Evolutionary conservation across 2,113 vertebrate species (phyloP), one percentile per base, ranked within the genome.

Genomic region (Petromus typicus): DNA sequence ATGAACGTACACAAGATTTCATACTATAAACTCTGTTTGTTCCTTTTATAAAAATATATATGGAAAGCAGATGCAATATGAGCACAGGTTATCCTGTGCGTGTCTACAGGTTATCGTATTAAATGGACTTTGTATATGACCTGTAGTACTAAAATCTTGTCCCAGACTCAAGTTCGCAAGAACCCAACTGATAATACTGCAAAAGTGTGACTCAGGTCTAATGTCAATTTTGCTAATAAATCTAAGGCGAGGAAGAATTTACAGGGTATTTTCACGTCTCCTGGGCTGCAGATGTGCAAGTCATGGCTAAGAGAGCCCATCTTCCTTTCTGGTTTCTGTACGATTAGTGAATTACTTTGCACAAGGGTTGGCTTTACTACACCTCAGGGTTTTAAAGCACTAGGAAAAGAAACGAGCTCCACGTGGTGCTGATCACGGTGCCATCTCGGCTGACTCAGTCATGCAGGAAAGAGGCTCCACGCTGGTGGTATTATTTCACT

Each of bases 331-430:
- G 27, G 71, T 61, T 64, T 7, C 69, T 87, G 22, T 0, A 16
- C 40, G 25, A 32, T 84, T 18, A 56, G 12, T 18, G 1, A 22
- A 18, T 56, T 4, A 20, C 25, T 80, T 96, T 79, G 11, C 2
- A 71, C 40, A 71, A 91, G 57, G 9, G 0, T 85, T 67, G 71
- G 16, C 45, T 81, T 84, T 71, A 30, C 63, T 84, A 45, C 34
- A 92, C 75, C 37, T 34, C 37, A 76, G 37, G 69, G 61, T 89
- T 76, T 87, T 69, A 32, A 51, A 92, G 94, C 91, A 45, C 13
- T 67, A 76, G 76, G 63, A 64, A 69, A 91, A 45, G 17, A 90
- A 78, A 61, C n/a, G 61, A 85, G 13, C 18, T 54, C 56, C 69
- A 27, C 64, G 12, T 34, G 7, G 43, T 2, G 0, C 17, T 59